Conservation (phyloP, 1,140 invertebrate genomes). For the Aricia agestis region DNA sequence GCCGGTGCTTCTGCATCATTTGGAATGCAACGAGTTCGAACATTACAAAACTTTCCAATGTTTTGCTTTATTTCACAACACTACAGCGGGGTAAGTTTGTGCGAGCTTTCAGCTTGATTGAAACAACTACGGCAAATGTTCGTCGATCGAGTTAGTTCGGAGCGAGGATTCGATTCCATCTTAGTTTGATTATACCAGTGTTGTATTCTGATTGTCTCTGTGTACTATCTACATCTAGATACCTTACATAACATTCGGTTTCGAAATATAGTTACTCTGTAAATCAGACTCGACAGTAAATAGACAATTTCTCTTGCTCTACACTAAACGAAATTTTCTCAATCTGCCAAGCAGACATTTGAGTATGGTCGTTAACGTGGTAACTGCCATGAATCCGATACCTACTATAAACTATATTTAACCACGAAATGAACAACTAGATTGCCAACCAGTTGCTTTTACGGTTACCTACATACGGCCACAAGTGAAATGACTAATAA, state of each 20-base stretch:
- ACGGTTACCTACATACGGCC: not conserved
- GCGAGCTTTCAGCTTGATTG: conserved; percentile 8
- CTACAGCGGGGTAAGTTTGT: conserved; percentile 10
- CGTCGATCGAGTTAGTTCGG: not conserved
- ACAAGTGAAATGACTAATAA: not conserved
- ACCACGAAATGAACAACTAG: not conserved
- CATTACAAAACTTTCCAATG: conserved; percentile 18
- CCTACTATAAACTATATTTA: not conserved
- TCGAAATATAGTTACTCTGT: not conserved
- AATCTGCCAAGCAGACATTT: not conserved
- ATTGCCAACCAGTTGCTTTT: not conserved
- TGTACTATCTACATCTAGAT: not conserved
- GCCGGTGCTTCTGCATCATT: conserved; percentile 19
- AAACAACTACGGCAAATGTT: conserved; percentile 2
- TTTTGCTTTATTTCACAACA: conserved; percentile 20
- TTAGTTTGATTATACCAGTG: conserved; percentile 3
- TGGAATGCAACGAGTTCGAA: conserved; percentile 21
- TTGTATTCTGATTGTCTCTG: not conserved
- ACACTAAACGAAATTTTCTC: no score
- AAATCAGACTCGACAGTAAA: no score
- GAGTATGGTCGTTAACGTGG: not conserved
- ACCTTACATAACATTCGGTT: not conserved
- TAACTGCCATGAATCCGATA: not conserved
- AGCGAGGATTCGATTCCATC: not conserved
- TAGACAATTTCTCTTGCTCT: no score